Evolutionary conservation across 37 sponge, comb jelly and placozoan species (phyloP).

Genomic region (Petrosia ficiformis): DNA sequence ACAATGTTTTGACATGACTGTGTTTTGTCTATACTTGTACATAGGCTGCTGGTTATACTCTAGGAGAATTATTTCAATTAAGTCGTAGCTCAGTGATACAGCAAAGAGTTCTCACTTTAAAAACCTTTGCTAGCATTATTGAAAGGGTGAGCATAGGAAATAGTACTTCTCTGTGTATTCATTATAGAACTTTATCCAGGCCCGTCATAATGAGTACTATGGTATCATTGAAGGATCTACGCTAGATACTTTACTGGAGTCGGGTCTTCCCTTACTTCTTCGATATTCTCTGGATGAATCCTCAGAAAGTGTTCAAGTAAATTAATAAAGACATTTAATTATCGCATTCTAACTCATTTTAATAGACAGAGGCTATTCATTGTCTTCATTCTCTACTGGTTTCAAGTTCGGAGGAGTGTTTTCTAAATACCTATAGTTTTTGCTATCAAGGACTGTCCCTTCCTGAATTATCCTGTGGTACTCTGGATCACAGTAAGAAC

Average conservation of each 20-base stretch:
- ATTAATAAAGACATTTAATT: no score
- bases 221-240: constrained; percentile 30
- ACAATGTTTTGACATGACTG: neutral
- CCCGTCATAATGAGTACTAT: constrained; percentile 29
- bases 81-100: constrained; percentile 72
- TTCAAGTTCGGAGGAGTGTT: constrained; percentile 30
- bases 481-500: constrained; percentile 4
- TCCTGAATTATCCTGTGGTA: constrained; percentile 34
- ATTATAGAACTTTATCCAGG: constrained; percentile 32
- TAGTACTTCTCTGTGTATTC: neutral
- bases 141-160: constrained; percentile 29
- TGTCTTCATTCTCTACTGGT: constrained; percentile 62
- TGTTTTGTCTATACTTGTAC: neutral
- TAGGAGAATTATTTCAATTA: constrained; percentile 67
- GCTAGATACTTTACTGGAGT: constrained; percentile 26
- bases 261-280: constrained; percentile 64
- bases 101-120: constrained; percentile 71
- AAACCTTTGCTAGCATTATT: constrained; percentile 46
- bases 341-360: neutral
- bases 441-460: constrained; percentile 1
- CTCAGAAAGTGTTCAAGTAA: constrained; percentile 23
- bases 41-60: constrained; percentile 87
- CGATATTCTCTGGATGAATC: constrained; percentile 77
- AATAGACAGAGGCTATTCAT: constrained; percentile 14
- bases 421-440: constrained; percentile 26